Evolutionary conservation across 2,888 invertebrate genomes (phyloP), one percentile per base, ranked within the genome.

Genomic region (Acrobeloides nanus): DNA sequence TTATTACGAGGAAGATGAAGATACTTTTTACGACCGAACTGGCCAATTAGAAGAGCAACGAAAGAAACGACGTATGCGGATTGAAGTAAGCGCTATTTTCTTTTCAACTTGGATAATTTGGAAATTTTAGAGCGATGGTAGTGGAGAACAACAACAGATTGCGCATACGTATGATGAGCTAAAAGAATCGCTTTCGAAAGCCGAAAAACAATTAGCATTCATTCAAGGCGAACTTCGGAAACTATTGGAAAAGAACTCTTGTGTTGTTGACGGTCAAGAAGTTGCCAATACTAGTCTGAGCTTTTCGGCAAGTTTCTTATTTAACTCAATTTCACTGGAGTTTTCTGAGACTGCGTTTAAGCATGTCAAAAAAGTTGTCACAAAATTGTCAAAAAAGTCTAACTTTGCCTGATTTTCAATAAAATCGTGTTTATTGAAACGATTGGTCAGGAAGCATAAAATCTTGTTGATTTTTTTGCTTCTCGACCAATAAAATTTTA

Each of bases 1-100:
- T 75, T 89, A 81, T 74, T 89, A 89, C 74, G 87, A 87, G 62
- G 87, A 87, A 1, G 92, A 97, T 68, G 95, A 97, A 52, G 95
- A 97, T 75, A 85, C 85, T 20, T 97, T 86, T 78, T 80, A 89
- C 44, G 97, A 97, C 75, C 80, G 95, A 54, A 97, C 97, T 0
- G 95, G 93, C 1, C 82, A 84, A 46, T 82, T 95, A 20, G 90
- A 92, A 75, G 82, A 82, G 62, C 92, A 90, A 74, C 81, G 93
- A 6, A 81, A 82, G 62, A 81, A 82, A 49, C 80, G 90, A 46
- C 87, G 86, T 83, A 79, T 75, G 48, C 75, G 78, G 52, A 57
- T 56, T 12, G 54, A 59, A 38, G 65, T 61, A 8, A 18, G 8
- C 32, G 6, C 4, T 10, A n/a, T 3, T 31, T 24, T 1, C 15